A percentile compares a stretch with the other conserved stretches of the same genome.
Conservation (phyloP, 2,888 invertebrate species). For the Pyrgus malvae region DNA sequence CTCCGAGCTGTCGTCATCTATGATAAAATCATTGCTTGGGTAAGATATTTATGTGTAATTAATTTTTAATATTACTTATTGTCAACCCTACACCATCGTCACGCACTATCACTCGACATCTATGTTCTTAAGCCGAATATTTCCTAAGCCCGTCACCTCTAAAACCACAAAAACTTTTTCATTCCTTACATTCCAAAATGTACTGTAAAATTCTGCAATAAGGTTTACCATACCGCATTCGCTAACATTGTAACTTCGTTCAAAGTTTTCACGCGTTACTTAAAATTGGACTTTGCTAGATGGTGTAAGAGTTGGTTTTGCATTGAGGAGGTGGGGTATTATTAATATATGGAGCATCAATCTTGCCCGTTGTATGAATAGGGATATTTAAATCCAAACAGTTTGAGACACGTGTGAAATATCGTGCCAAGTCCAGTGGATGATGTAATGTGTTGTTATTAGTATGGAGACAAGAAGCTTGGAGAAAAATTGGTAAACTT, state of each 20-base stretch:
- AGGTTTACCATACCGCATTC: not conserved
- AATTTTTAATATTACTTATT: constrained; percentile 1
- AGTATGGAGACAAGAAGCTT: constrained; percentile 7
- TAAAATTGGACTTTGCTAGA: no score
- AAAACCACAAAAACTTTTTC: constrained; percentile 37
- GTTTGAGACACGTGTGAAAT: constrained; percentile 55
- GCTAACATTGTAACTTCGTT: constrained; percentile 7
- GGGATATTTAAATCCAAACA: constrained; percentile 63
- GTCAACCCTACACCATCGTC: constrained; percentile 61
- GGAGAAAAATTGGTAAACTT: not conserved
- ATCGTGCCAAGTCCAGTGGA: constrained; percentile 31
- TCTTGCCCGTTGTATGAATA: constrained; percentile 59
- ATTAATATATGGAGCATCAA: constrained; percentile 53
- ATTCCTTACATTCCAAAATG: constrained; percentile 26
- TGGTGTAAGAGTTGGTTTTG: not conserved
- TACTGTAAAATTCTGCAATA: constrained; percentile 32
- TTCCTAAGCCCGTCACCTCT: constrained; percentile 77
- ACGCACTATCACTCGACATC: constrained; percentile 72
- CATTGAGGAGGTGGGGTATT: not conserved
- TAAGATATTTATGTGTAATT: no score
- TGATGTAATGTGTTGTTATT: constrained; percentile 35
- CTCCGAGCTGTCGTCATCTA: no score
- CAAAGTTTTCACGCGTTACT: not conserved
- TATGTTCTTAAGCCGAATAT: constrained; percentile 71
- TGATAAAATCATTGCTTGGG: no score